Percentiles rank a stretch among this genome's conserved stretches.
Conservation (phyloP, 2,797 vertebrate genomes). For the Glossophaga mutica region DNA sequence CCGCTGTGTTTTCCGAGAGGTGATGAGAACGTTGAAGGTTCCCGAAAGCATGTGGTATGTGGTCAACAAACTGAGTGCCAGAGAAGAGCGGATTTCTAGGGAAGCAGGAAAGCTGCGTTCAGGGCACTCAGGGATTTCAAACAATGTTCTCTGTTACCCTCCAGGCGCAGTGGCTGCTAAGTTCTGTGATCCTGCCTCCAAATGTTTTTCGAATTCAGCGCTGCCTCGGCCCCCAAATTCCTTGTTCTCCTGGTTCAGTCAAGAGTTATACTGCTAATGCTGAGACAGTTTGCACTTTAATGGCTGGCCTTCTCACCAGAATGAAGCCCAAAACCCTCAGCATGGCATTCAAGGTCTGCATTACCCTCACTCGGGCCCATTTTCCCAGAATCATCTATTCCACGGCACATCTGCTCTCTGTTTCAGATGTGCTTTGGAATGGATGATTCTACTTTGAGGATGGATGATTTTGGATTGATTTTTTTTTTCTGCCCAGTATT, state of each 20-base stretch:
- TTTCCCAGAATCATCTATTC: not conserved
- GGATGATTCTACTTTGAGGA: not conserved
- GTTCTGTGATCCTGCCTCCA: not conserved
- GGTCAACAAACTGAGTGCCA: not conserved
- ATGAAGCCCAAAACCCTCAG: not conserved
- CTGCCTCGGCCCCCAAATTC: not conserved
- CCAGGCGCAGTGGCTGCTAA: rapidly evolving
- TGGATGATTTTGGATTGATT: not conserved
- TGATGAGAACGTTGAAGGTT: not conserved
- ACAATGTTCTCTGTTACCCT: rapidly evolving
- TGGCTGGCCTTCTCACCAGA: not conserved
- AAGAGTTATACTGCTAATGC: not conserved
- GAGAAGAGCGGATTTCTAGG: not conserved
- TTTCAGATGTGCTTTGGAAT: no score
- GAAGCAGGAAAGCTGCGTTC: not conserved
- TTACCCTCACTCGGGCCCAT: not conserved
- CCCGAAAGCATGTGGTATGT: not conserved
- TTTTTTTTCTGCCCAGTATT: not conserved
- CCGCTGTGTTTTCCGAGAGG: not conserved
- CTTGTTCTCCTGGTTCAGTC: not conserved
- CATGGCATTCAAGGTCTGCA: not conserved
- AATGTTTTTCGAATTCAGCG: not conserved
- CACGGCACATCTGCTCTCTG: not conserved
- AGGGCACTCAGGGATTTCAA: rapidly evolving
- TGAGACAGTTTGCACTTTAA: not conserved